Percentiles rank a stretch among this genome's conserved stretches.
Conservation (phyloP, 2,797 vertebrate species). For the Lagodon rhomboides region DNA sequence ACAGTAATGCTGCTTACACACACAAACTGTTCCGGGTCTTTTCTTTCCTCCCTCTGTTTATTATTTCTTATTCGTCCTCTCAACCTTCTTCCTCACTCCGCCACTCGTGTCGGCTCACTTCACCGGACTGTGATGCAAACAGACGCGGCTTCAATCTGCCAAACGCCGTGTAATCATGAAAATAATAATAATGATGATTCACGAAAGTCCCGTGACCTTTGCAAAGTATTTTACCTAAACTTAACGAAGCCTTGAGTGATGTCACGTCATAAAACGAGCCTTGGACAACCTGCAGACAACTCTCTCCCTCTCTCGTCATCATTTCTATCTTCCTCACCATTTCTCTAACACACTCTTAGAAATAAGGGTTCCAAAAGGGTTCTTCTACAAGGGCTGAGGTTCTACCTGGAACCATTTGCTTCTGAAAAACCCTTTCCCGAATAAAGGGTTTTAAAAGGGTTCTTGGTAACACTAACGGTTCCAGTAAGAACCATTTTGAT, state of each 20-base stretch:
- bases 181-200: neutral
- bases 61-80: constrained; percentile 19
- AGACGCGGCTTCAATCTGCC: neutral
- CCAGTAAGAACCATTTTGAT: too few species aligned
- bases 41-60: constrained; percentile 4
- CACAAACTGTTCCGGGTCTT: constrained; percentile 13
- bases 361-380: too few species aligned
- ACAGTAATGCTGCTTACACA: constrained; percentile 37
- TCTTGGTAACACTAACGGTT: too few species aligned
- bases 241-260: too few species aligned
- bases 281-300: neutral
- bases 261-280: neutral
- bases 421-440: too few species aligned
- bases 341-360: too few species aligned
- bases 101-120: neutral
- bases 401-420: too few species aligned
- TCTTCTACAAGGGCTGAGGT: too few species aligned
- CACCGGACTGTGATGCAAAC: too few species aligned
- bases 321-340: neutral
- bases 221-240: too few species aligned
- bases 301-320: neutral
- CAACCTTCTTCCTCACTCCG: neutral
- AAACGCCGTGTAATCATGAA: neutral
- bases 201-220: too few species aligned
- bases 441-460: too few species aligned